A percentile compares a stretch with the other conserved stretches of the same genome.
These are phyloP conservation scores for Rattus norvegicus DNA, from an alignment of 2,113 vertebrate genomes.

Conservation along the genomic window DNA sequence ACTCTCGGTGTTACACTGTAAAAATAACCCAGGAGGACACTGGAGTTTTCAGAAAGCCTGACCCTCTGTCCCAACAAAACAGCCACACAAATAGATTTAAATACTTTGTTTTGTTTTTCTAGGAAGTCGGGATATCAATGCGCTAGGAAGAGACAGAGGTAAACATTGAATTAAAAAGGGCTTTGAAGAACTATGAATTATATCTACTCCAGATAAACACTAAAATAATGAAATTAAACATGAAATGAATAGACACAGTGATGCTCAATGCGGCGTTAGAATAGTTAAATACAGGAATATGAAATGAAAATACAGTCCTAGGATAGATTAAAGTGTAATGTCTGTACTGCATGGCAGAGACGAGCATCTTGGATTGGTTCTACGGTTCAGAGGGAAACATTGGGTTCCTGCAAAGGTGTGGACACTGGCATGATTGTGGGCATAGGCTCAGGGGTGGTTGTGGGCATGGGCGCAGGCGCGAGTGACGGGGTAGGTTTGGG, in stretches of 20 bases:
- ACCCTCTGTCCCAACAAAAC: too few relatives aligned
- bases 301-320: not conserved
- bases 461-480: too few relatives aligned
- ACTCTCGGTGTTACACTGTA: not conserved
- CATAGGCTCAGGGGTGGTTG: too few relatives aligned
- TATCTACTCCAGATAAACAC: not conserved
- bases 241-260: not conserved
- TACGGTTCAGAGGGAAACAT: not conserved
- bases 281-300: not conserved
- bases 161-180: not conserved
- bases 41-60: not conserved
- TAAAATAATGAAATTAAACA: conserved; percentile 41
- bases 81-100: not conserved
- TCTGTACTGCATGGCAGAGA: not conserved
- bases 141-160: not conserved
- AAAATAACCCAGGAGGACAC: not conserved
- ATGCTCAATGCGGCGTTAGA: not conserved
- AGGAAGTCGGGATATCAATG: not conserved
- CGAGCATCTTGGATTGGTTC: not conserved
- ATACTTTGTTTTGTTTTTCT: not conserved
- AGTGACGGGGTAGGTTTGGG: too few relatives aligned
- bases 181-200: not conserved
- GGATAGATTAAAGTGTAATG: not conserved
- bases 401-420: too few relatives aligned
- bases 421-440: too few relatives aligned